Conservation (phyloP, 2,113 vertebrate species). For the Sebastes schlegelii region DNA sequence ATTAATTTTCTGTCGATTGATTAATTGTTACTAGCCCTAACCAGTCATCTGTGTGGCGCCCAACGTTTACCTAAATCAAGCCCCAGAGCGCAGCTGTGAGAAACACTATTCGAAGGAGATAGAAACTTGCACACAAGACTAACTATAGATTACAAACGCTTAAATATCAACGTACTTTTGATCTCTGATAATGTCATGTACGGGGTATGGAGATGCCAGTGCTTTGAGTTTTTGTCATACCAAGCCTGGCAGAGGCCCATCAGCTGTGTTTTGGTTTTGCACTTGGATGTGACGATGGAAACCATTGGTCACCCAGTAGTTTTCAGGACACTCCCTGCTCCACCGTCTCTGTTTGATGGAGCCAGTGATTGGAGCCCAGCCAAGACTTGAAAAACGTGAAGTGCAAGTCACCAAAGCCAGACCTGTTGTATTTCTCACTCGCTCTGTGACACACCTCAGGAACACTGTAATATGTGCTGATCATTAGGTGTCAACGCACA, state of each 20-base stretch:
- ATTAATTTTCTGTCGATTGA: background rate
- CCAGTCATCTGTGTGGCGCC: background rate
- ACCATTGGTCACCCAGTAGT: slow-evolving; percentile 18
- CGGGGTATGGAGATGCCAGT: background rate
- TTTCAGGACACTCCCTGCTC: slow-evolving; percentile 37
- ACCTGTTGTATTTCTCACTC: slow-evolving; percentile 60
- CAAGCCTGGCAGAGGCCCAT: background rate
- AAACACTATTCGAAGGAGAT: background rate
- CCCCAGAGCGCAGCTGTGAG: background rate
- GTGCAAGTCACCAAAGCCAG: slow-evolving; percentile 64
- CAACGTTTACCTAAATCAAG: background rate
- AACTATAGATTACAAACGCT: background rate
- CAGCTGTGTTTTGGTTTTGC: slow-evolving; percentile 16
- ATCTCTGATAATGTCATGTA: background rate
- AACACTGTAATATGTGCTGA: slow-evolving; percentile 29
- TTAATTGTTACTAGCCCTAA: background rate
- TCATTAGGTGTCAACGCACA: slow-evolving; percentile 44
- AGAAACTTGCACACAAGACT: background rate
- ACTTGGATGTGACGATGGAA: slow-evolving; percentile 16
- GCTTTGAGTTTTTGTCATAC: background rate
- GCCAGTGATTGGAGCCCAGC: slow-evolving; percentile 52
- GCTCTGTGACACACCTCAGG: slow-evolving; percentile 61
- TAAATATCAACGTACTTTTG: background rate
- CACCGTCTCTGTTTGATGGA: slow-evolving; percentile 31
- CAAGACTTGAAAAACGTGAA: slow-evolving; percentile 81